phyloP scores from a whole-genome alignment of 2,113 vertebrate genomes.

The Crotalus viridis region DNA sequence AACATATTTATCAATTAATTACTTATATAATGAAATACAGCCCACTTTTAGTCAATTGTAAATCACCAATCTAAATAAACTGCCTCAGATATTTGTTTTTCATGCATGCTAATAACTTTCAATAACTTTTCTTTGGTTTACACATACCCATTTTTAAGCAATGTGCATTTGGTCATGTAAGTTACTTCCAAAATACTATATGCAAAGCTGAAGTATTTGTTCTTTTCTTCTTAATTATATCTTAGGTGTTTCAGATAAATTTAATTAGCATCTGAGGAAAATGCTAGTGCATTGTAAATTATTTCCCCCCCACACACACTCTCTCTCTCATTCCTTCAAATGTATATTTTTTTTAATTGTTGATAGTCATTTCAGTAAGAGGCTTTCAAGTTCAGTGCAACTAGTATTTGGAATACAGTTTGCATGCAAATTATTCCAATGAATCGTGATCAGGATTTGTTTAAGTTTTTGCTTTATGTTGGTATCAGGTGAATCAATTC shows the following conservation, averaged over 20 bases:
- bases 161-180: constrained; percentile 12
- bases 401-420: neutral
- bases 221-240: constrained; percentile 23
- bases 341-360: neutral
- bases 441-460: neutral
- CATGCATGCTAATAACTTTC: neutral
- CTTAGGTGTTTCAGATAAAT: constrained; percentile 12
- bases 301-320: neutral
- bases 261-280: constrained; percentile 32
- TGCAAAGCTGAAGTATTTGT: constrained; percentile 6
- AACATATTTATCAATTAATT: constrained; percentile 13
- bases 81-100: constrained; percentile 4
- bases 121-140: neutral
- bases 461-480: neutral
- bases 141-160: constrained; percentile 13
- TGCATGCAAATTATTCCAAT: neutral
- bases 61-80: neutral
- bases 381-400: neutral
- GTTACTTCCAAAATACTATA: constrained; percentile 30
- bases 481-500: neutral
- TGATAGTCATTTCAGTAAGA: constrained; percentile 10
- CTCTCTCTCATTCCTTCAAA: neutral
- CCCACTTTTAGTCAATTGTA: neutral
- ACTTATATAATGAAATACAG: constrained; percentile 17
- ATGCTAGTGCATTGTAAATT: neutral